Base-by-base conservation (phyloP, 1,140 invertebrate species). In the Pseudomyrmex flavicornis region DNA sequence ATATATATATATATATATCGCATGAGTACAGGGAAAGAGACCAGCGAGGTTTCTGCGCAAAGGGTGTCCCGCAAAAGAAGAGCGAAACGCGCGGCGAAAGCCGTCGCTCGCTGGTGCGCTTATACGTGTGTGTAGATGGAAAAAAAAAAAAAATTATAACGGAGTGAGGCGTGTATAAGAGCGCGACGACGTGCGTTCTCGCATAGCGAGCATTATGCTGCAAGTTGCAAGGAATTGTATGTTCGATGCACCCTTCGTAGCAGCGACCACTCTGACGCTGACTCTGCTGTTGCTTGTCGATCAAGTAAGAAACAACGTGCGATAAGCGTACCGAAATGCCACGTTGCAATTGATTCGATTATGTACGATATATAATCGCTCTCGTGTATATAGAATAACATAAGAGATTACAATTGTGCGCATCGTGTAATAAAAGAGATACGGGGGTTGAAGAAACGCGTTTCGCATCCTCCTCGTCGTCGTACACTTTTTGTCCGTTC, bases 291-390 rank as follows among this genome's bases (percentile, higher is more conserved):
- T 77, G 66, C 56, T 88, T 59, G 84, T 88, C 74, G 84, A 88
- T 84, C 87, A 89, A 89, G 84, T 89, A 89, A 89, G 88, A 79
- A 70, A 35, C 59, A 61, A 15, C 58, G 2, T 26, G 3, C 26
- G 77, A 70, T 13, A 58, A 70, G 58, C 58, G 22, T 2, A 20
- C 20, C 44, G 9, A 44, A 15, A 76, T n/a, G 12, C 9, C 0
- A 2, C 7, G 0, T 22, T 12, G 35, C 44, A 20, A 9, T 17
- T 58, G 10, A 1, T 56, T 26, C 8, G 46, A 8, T 15, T 3
- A 9, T 15, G 1, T 17, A 35, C 35, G 35, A 7, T 20, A 13
- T 17, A n/a, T 26, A 26, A 26, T 20, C 35, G n/a, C 4, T 76
- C 17, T 35, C 0, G 35, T 35, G 0, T 2, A 2, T 13, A 12